A percentile compares a stretch with the other conserved stretches of the same genome.
These are phyloP conservation scores for Mactromeris polynyma DNA, from an alignment of 2,888 invertebrate species.

Conservation along the genomic window DNA sequence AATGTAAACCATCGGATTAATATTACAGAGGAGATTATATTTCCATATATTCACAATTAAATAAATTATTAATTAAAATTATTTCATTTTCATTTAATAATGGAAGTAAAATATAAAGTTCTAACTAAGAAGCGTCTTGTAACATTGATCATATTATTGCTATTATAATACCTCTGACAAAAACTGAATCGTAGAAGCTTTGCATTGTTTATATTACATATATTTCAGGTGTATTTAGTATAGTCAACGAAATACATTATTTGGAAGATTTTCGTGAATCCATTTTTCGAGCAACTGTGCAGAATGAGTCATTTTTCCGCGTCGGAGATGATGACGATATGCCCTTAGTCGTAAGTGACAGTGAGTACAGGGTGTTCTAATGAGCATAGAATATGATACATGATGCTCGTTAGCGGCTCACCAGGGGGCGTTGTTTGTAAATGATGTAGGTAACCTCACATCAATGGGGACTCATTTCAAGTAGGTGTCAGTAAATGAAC, in stretches of 20 bases:
- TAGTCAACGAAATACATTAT: not conserved
- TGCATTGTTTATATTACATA: not conserved
- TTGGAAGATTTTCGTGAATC: not conserved
- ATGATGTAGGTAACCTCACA: slow-evolving; percentile 59
- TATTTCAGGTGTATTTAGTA: not conserved
- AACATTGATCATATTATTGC: too few relatives aligned
- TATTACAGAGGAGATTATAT: too few relatives aligned
- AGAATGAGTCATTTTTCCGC: slow-evolving; percentile 16
- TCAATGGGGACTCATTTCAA: slow-evolving; percentile 41
- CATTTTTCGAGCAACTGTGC: not conserved
- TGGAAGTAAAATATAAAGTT: too few relatives aligned
- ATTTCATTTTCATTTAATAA: too few relatives aligned
- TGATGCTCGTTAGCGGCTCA: slow-evolving; percentile 45
- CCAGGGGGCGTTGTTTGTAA: slow-evolving; percentile 59
- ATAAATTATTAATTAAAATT: too few relatives aligned
- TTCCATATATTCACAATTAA: too few relatives aligned
- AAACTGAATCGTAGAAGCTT: not conserved
- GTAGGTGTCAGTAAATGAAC: slow-evolving; percentile 25
- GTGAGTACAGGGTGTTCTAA: slow-evolving; percentile 42
- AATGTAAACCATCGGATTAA: too few relatives aligned
- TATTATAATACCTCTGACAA: not conserved
- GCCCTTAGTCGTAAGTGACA: slow-evolving; percentile 37
- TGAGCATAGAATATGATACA: slow-evolving; percentile 53
- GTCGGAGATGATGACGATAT: slow-evolving; percentile 13
- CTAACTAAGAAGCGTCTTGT: too few relatives aligned